These are phyloP conservation scores for Noctua comes DNA, from an alignment of 2,888 invertebrate genomes.

Conservation along the genomic window DNA sequence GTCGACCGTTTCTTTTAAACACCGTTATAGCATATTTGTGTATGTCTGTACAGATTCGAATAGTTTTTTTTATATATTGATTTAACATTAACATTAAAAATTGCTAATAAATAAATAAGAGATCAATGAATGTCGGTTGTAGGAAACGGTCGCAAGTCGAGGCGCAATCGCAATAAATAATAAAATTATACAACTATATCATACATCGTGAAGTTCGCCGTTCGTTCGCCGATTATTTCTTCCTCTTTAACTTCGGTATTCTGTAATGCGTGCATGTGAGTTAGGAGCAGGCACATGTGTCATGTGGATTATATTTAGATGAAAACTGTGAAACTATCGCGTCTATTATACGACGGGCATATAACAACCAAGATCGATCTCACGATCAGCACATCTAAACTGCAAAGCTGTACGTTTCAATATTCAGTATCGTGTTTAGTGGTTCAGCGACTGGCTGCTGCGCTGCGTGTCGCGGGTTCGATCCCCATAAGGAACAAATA, in stretches of 20 bases:
- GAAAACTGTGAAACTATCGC: conserved; percentile 61
- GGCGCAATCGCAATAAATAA: conserved; percentile 80
- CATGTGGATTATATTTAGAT: conserved; percentile 60
- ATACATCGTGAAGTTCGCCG: conserved; percentile 85
- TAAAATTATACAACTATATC: conserved; percentile 85
- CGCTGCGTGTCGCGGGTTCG: too few relatives aligned
- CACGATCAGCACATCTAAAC: background rate
- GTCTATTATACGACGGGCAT: background rate
- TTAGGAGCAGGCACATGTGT: conserved; percentile 77
- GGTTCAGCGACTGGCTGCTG: too few relatives aligned
- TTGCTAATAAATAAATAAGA: conserved; percentile 70
- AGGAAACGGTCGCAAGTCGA: conserved; percentile 62
- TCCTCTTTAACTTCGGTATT: conserved; percentile 89
- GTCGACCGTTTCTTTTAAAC: conserved; percentile 59
- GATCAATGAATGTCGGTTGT: conserved; percentile 66
- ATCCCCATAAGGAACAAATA: too few relatives aligned
- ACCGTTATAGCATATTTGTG: conserved; percentile 43
- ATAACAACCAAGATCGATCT: background rate
- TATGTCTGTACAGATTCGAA: conserved; percentile 59
- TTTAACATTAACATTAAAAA: conserved; percentile 46
- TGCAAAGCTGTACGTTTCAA: background rate
- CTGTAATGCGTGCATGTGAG: conserved; percentile 87
- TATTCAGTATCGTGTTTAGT: background rate
- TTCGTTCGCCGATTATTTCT: conserved; percentile 85
- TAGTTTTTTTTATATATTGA: conserved; percentile 31